Base-by-base conservation (phyloP, 2,888 invertebrate genomes). In the Pachydiplax longipennis region DNA sequence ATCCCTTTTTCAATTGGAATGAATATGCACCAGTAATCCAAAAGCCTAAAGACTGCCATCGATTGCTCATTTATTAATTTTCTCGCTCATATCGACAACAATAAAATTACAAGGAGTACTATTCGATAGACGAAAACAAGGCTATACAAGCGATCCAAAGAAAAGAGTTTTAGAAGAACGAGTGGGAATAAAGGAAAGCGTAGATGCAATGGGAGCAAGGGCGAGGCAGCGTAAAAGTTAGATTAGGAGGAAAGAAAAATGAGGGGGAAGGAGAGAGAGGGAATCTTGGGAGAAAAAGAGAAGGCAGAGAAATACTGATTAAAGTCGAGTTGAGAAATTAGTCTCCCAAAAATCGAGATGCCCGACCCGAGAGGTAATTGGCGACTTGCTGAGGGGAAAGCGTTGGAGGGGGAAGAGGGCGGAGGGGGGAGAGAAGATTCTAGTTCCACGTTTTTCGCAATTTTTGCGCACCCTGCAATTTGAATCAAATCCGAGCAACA, bases 261-360 rank as follows among this genome's bases (percentile, higher is more conserved):
- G 80, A 35, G 25, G 81, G 81, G 40, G 6, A 13, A 22, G n/a
- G 35, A 37, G 81, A 37, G 81, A 37, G n/a, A 12, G 81, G n/a
- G 22, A n/a, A 44, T 40, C 40, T 48, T 18, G 25, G 25, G 13
- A 10, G 25, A 31, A 37, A n/a, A 81, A 81, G 3, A 15, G 81
- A 81, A 83, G 83, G 25, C 25, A 35, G 6, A 58, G 25, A 83
- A 58, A 83, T 31, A 35, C 83, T 83, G 83, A 58, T 83, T 83
- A 83, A 83, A 83, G 83, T 31, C 58, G 53, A 83, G 53, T 83
- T 58, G 58, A 83, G 83, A 58, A 35, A 83, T 83, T 58, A 83
- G 83, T 13, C 83, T 53, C 58, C 83, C 53, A 83, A 83, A 81
- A 83, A 31, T 83, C 83, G 83, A 83, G 83, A 83, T 58, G 58